Conservation (phyloP, 2,797 vertebrate species). For the Poecile montanus region DNA sequence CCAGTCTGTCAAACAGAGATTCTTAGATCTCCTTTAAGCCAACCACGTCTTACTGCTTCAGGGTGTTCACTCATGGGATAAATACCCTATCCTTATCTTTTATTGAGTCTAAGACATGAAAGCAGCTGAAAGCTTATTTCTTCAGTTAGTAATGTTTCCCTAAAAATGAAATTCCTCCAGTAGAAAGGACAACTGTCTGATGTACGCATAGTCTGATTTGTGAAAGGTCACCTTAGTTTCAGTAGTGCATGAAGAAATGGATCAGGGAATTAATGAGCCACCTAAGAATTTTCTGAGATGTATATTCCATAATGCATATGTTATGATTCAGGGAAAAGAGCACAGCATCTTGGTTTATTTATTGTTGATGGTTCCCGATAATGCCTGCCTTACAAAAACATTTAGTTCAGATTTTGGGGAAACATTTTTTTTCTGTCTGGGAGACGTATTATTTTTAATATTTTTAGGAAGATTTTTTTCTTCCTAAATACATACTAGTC, state of each 20-base stretch:
- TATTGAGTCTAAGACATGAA: slow-evolving; percentile 30
- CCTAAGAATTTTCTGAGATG: slow-evolving; percentile 40
- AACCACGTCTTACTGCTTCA: slow-evolving; percentile 5
- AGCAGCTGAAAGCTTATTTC: slow-evolving; percentile 17
- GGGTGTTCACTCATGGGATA: slow-evolving; percentile 30
- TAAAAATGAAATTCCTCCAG: slow-evolving; percentile 36
- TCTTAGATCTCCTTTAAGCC: neutral
- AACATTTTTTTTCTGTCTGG: neutral
- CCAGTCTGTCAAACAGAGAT: slow-evolving; percentile 7
- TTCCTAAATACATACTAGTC: neutral
- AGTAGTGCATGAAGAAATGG: slow-evolving; percentile 47
- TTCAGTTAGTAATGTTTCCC: slow-evolving; percentile 21
- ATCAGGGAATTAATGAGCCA: slow-evolving; percentile 55
- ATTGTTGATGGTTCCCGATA: neutral
- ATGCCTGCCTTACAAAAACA: neutral
- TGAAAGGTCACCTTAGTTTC: slow-evolving; percentile 62
- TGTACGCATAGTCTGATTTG: slow-evolving; percentile 20
- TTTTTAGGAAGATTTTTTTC: neutral
- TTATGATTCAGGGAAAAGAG: slow-evolving; percentile 25
- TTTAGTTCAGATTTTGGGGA: neutral
- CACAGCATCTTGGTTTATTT: slow-evolving; percentile 10
- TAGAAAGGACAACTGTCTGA: neutral
- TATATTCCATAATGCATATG: slow-evolving; percentile 42
- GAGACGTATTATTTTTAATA: neutral
- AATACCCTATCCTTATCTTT: neutral